phyloP scores from a whole-genome alignment of 2,888 invertebrate species.

The Holacanthella duospinosa region DNA sequence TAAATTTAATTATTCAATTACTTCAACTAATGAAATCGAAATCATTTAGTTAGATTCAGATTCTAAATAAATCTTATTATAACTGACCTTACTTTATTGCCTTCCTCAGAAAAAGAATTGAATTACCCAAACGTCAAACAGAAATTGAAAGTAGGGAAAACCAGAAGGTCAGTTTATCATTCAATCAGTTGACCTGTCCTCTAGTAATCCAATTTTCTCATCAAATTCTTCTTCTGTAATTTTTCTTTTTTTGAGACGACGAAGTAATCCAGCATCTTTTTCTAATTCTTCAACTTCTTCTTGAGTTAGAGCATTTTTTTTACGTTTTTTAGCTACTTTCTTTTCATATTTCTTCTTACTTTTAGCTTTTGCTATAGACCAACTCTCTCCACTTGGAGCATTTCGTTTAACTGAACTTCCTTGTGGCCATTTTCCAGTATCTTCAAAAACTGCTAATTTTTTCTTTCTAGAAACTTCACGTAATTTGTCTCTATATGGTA shows the following conservation, averaged over 20 bases:
- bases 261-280: constrained; percentile 40
- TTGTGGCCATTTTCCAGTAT: constrained; percentile 65
- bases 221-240: background rate
- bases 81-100: too few relatives aligned
- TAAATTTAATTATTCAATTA: too few relatives aligned
- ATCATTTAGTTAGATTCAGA: too few relatives aligned
- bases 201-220: background rate
- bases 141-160: too few relatives aligned
- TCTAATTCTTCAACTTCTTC: constrained; percentile 67
- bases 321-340: constrained; percentile 46
- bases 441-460: constrained; percentile 58
- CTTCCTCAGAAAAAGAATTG: too few relatives aligned
- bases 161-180: too few relatives aligned
- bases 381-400: constrained; percentile 48
- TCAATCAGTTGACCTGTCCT: background rate
- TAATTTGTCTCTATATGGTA: constrained; percentile 68
- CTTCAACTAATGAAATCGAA: too few relatives aligned
- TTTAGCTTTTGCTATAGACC: constrained; percentile 45
- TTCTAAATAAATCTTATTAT: too few relatives aligned
- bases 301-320: constrained; percentile 52
- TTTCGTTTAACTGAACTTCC: constrained; percentile 46
- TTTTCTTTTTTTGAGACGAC: background rate
- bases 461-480: constrained; percentile 61
- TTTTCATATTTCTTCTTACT: constrained; percentile 48
- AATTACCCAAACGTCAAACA: too few relatives aligned